Base-by-base conservation (phyloP, 35 echinoderm and acorn worm genomes). In the Eucidaris tribuloides region DNA sequence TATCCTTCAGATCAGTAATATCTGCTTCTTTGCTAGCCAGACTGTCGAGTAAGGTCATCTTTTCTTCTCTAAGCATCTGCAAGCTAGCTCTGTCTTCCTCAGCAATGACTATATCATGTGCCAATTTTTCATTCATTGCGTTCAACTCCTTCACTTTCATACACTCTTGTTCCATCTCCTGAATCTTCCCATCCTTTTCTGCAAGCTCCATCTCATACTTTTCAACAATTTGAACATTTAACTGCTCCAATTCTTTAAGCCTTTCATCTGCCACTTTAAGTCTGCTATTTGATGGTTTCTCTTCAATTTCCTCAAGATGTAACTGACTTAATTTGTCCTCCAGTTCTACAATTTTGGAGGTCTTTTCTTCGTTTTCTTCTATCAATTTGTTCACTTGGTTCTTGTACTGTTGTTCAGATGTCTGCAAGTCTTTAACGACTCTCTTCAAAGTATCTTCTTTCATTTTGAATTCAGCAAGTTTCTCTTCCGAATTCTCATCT, bases 311-410 rank as follows among this genome's bases (percentile, higher is more conserved):
- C 45, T 33, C 55, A 33, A 25, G 43, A 7, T 59, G 42, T 54
- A n/a, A 42, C 31, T 58, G 38, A 20, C 77, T 42, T 6, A 78
- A 41, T 43, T 38, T 78, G 23, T 15, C 84, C 43, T 27, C 58
- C 65, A 55, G 61, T 41, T 6, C 46, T 72, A 18, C 28, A 15
- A 43, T 35, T 19, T 77, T 6, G n/a, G 38, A 77, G 18, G 11
- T 45, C 15, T 80, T 79, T 3, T 45, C 62, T 32, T 86, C 76
- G n/a, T 42, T 84, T 42, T 92, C 77, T 72, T 86, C 83, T 45
- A 58, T 86, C 33, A 92, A 42, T 25, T 83, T 56, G 23, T 60
- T 63, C 5, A 83, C n/a, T 13, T 83, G 80, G 22, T 46, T 60
- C 46, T 83, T 62, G 24, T 43, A 50, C 39, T 41, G 11, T 24